Evolutionary conservation across 1,140 invertebrate genomes (phyloP).

Genomic region (Pygmarrhopalites habei): DNA sequence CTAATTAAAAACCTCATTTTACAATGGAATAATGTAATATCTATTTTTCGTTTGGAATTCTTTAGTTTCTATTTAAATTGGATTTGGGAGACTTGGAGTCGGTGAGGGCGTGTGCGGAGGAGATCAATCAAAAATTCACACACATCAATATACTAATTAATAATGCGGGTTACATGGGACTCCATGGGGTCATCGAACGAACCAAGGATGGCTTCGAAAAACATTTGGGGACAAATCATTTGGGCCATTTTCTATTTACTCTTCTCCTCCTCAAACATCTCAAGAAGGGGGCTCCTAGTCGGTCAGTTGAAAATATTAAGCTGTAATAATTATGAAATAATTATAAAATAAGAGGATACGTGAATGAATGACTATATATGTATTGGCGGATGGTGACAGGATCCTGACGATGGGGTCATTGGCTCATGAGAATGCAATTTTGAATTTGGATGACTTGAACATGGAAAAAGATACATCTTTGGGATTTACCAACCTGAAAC

Average conservation of each 20-base stretch:
- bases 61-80: slow-evolving; percentile 6
- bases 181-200: not conserved
- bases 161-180: not conserved
- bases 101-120: not conserved
- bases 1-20: not conserved
- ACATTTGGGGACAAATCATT: slow-evolving; percentile 37
- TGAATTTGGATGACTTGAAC: slow-evolving; percentile 46
- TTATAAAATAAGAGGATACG: too few relatives aligned
- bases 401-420: slow-evolving; percentile 13
- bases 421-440: not conserved
- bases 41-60: not conserved
- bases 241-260: slow-evolving; percentile 50
- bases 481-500: slow-evolving; percentile 41
- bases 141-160: slow-evolving; percentile 17
- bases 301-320: too few relatives aligned
- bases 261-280: slow-evolving; percentile 40
- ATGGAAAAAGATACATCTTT: slow-evolving; percentile 36
- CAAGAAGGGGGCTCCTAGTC: slow-evolving; percentile 20
- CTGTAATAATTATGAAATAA: too few relatives aligned
- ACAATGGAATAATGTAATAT: not conserved
- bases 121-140: not conserved
- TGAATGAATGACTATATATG: too few relatives aligned
- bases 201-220: slow-evolving; percentile 9
- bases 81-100: slow-evolving; percentile 5
- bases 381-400: too few relatives aligned